Conservation (phyloP, 2,113 vertebrate species). For the Phyllostomus discolor region DNA sequence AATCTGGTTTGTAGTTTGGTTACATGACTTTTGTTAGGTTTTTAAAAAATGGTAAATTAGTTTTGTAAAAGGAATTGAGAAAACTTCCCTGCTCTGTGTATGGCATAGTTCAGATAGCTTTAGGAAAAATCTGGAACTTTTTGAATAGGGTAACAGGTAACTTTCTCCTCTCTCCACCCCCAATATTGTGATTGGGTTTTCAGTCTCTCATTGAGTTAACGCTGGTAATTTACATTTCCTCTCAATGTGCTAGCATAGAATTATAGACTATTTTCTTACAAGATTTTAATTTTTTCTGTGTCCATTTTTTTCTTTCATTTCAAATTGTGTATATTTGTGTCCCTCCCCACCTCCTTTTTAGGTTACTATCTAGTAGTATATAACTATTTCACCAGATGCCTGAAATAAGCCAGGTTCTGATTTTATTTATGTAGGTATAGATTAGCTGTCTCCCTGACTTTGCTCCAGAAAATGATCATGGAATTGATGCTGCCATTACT, state of each 20-base stretch:
- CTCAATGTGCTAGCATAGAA: background rate
- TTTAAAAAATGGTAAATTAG: conserved; percentile 25
- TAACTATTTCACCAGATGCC: background rate
- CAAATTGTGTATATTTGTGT: background rate
- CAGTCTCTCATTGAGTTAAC: background rate
- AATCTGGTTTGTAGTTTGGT: background rate
- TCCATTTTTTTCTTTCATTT: background rate
- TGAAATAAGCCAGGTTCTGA: background rate
- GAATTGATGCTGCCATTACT: background rate
- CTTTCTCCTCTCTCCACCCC: background rate
- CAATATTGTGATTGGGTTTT: background rate
- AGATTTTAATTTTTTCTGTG: background rate
- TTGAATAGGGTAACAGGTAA: background rate
- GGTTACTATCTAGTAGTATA: background rate
- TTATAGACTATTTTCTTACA: background rate
- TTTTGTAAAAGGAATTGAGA: background rate
- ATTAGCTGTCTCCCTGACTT: background rate
- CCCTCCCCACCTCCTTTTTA: background rate
- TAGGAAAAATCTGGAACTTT: background rate
- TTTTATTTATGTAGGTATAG: background rate
- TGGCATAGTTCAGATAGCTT: conserved; percentile 8
- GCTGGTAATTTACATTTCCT: background rate
- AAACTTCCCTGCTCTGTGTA: background rate
- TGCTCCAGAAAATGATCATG: background rate
- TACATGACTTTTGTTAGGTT: background rate